Evolutionary conservation across 1,140 invertebrate species (phyloP).

Genomic region (Arion vulgaris): DNA sequence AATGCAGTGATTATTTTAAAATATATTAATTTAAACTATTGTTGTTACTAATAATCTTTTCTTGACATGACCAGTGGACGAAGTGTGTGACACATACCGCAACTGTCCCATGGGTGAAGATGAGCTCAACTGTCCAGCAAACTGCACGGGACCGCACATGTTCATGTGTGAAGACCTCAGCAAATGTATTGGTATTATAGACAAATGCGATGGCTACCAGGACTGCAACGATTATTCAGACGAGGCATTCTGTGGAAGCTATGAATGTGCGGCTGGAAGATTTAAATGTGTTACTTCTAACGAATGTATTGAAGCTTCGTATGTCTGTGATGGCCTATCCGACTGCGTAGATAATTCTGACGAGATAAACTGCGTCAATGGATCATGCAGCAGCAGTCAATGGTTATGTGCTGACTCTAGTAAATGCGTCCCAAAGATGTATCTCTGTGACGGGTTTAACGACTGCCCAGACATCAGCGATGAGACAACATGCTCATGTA

Average conservation of each 20-base stretch:
- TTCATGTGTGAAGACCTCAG: not conserved
- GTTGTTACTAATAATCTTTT: no score
- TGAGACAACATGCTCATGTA: conserved; percentile 45
- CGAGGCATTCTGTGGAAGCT: not conserved
- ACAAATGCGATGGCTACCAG: not conserved
- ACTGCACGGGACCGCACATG: not conserved
- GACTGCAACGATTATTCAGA: conserved; percentile 5
- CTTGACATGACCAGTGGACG: not conserved
- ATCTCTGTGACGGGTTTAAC: conserved; percentile 40
- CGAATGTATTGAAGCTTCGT: conserved; percentile 42
- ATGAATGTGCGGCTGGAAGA: not conserved
- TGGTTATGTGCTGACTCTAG: conserved; percentile 35
- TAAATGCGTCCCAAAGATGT: not conserved
- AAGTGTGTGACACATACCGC: not conserved
- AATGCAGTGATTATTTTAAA: no score
- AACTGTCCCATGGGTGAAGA: not conserved
- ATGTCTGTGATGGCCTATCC: conserved; percentile 50
- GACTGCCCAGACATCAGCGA: conserved; percentile 47
- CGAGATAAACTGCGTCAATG: conserved; percentile 46
- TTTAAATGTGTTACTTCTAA: not conserved
- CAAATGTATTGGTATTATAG: not conserved
- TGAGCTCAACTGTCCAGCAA: not conserved
- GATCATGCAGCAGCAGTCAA: conserved; percentile 38
- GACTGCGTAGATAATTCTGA: conserved; percentile 55
- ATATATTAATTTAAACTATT: no score